Evolutionary conservation across 2,888 invertebrate genomes (phyloP).

Genomic region (Amblyteles armatorius): DNA sequence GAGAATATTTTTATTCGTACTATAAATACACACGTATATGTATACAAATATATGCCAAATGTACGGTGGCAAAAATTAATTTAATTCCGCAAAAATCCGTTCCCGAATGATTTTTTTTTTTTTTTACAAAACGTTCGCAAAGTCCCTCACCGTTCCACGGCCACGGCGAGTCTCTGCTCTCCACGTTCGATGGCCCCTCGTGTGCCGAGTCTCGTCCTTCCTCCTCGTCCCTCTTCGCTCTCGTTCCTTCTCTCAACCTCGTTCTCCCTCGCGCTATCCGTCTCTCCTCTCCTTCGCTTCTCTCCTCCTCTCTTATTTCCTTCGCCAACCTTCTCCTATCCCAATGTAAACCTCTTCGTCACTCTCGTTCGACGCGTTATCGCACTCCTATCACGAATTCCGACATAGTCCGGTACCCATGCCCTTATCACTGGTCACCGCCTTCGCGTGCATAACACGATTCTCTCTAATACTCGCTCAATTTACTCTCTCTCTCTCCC

Average conservation of each 20-base stretch:
- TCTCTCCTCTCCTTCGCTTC: slow-evolving; percentile 64
- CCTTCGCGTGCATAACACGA: slow-evolving; percentile 58
- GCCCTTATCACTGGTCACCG: slow-evolving; percentile 67
- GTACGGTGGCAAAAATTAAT: slow-evolving; percentile 24
- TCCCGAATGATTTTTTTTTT: slow-evolving; percentile 4
- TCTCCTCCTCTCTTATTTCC: slow-evolving; percentile 63
- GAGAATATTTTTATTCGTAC: background rate
- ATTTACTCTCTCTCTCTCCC: background rate
- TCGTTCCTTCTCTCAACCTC: slow-evolving; percentile 23
- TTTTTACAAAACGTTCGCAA: slow-evolving; percentile 51
- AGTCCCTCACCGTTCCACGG: slow-evolving; percentile 69
- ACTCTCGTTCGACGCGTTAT: slow-evolving; percentile 65
- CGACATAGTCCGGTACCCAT: slow-evolving; percentile 67
- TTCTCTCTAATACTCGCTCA: slow-evolving; percentile 3
- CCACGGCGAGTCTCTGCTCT: slow-evolving; percentile 66
- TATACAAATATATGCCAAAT: background rate
- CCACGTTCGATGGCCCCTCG: slow-evolving; percentile 70
- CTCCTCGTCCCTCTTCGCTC: slow-evolving; percentile 53
- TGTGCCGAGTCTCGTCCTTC: slow-evolving; percentile 62
- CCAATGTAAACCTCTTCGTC: slow-evolving; percentile 44
- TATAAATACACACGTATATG: background rate
- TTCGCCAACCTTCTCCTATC: slow-evolving; percentile 46
- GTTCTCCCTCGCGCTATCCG: slow-evolving; percentile 27
- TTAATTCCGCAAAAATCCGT: slow-evolving; percentile 21
- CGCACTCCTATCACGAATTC: slow-evolving; percentile 75